Evolutionary conservation across 2,888 invertebrate species (phyloP), one percentile per base, ranked within the genome.

Genomic region (Cosmorhoe ocellata): DNA sequence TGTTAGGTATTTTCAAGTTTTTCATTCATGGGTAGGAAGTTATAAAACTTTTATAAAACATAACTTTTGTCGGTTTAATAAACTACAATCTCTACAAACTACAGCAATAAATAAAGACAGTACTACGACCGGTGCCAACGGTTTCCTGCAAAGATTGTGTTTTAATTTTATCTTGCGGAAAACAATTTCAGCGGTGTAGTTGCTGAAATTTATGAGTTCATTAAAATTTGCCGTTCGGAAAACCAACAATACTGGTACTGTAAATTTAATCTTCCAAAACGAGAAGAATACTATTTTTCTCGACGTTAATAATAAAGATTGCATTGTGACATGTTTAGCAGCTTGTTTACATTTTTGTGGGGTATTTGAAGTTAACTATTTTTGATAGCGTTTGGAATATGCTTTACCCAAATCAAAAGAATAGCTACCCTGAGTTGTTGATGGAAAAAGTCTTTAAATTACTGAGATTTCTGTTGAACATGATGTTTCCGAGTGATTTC

Each of bases 151-250:
- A 50, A 47, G 44, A 47, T 55, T 50, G 46, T 41, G 44, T 48
- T 50, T 46, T 48, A 58, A 56, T 58, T 52, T 54, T 56, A 58
- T 56, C 54, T 54, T 51, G 58, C 49, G 56, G 53, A 44, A 53
- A 50, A 54, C 47, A 58, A 54, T 56, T 60, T 56, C 46, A 49
- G 33, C 54, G 39, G 40, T 53, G 54, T 49, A 53, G 41, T 57
- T 45, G 37, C 31, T 41, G 30, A 43, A 37, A 51, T 58, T 51
- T 55, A 58, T 51, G 50, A 31, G 24, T 44, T 44, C 51, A 46
- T 51, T 46, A 46, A 51, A 41, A 36, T 51, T 51, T 39, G 37
- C 51, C 28, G 48, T 53, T 27, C 18, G 44, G 53, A 33, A 41
- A 48, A 39, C 51, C 51, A 38, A 42, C 51, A 39, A 46, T 30